Base-by-base conservation (phyloP, 2,888 invertebrate genomes). In the Macaria liturata region DNA sequence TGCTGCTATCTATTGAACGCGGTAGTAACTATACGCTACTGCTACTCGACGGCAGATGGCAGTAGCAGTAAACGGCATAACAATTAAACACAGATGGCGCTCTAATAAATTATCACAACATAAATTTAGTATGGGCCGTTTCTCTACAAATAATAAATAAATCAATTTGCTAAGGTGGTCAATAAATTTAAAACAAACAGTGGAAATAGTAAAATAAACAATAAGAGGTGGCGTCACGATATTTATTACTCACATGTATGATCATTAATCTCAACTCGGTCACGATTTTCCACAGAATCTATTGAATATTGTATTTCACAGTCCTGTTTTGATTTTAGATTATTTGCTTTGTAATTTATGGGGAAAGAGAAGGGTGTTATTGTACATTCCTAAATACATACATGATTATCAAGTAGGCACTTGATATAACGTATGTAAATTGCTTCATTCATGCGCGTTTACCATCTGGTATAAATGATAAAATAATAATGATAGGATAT, bases 41-140 rank as follows among this genome's bases (percentile, higher is more conserved):
- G 61, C 88, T 83, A 87, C 76, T 84, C 75, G 42, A 54, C 77
- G 60, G 57, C 46, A 86, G 88, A 77, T 83, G 83, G 81, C 86
- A 80, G 68, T 54, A 37, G 37, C 34, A 37, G 34, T 3, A 1
- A 6, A 6, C 5, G 7, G 34, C 34, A 37, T 20, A 20, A 20
- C 1, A 37, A 37, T 37, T 6, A 6, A 7, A 50, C n/a, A 61
- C 48, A 73, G 73, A 70, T 68, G 72, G 61, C 71, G 69, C 56
- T 69, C 20, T 47, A 44, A 42, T 4, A 20, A 53, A 37, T 40
- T 34, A 6, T 7, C 43, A 30, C 9, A 20, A 52, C 9, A 6
- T 45, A 1, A 7, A n/a, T 3, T 20, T 50, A 0, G 8, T 8
- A 43, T 32, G 9, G 34, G 4, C 32, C 42, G 5, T 8, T 4